Base-by-base conservation (phyloP, 2,888 invertebrate genomes). In the Drosophila affinis region DNA sequence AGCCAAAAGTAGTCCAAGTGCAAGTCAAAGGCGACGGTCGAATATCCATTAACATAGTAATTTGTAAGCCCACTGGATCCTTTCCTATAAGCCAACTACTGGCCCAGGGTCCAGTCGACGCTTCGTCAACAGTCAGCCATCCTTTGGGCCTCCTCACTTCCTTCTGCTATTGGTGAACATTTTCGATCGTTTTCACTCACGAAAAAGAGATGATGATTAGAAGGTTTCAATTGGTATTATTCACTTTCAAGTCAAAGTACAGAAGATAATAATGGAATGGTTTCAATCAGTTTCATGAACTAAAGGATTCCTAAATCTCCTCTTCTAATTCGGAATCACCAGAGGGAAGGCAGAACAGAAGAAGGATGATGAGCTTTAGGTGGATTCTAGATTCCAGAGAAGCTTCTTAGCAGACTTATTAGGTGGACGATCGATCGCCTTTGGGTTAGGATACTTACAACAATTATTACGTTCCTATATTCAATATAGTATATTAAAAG, bases 381-480 rank as follows among this genome's bases (percentile, higher is more conserved):
- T 14, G 18, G 21, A 56, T 5, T 21, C 6, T 48, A 34, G 32
- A 39, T 9, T 12, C 5, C 14, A 1, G 18, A 34, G 44, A 18
- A 45, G n/a, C 49, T 21, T 9, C 34, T 18, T 45, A 48, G 48
- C 68, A 45, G 65, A 45, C 55, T 24, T 24, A 68, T 39, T 9
- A 14, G 49, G 56, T 39, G 46, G 69, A 68, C 29, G 29, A 29
- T 29, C 39, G 47, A 68, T 56, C 56, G 65, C 65, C 56, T 67
- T 49, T 55, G 68, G 55, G 9, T 56, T 45, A 9, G n/a, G 65
- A 68, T 51, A 56, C 69, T 67, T 67, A 67, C 62, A 49, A 88
- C 76, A 88, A 87, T 81, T 83, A 81, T 87, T 90, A 90, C 82
- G 90, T 90, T 90, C 90, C 90, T 90, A 90, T 86, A 89, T 83